Evolutionary conservation across 2,797 vertebrate genomes (phyloP).

Genomic region (Pseudomugil tenellus): DNA sequence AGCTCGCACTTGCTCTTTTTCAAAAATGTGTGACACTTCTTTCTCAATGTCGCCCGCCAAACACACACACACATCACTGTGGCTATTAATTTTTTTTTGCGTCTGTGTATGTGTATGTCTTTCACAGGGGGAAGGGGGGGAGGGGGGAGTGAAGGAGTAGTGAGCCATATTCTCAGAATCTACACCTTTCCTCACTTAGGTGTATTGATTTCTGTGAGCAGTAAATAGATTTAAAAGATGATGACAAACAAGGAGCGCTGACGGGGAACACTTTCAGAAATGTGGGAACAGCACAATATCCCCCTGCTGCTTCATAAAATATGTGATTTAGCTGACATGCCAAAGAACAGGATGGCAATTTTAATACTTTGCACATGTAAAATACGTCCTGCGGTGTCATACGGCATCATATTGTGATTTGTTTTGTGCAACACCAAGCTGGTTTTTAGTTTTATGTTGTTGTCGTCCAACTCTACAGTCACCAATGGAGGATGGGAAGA

Average conservation of each 20-base stretch:
- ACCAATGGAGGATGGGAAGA: slow-evolving; percentile 85
- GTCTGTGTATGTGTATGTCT: slow-evolving; percentile 13
- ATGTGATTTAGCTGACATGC: slow-evolving; percentile 72
- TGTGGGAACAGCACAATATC: slow-evolving; percentile 80
- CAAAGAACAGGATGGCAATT: slow-evolving; percentile 64
- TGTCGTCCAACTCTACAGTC: slow-evolving; percentile 67
- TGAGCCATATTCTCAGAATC: slow-evolving; percentile 72
- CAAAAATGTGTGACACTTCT: slow-evolving; percentile 65
- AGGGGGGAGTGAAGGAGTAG: slow-evolving; percentile 45
- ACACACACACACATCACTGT: slow-evolving; percentile 35
- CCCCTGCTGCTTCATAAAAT: slow-evolving; percentile 70
- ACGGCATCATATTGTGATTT: slow-evolving; percentile 24
- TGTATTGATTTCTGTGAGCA: slow-evolving; percentile 83
- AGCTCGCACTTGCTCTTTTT: slow-evolving; percentile 59
- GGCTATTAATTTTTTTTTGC: slow-evolving; percentile 32
- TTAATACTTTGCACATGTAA: slow-evolving; percentile 59
- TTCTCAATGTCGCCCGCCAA: slow-evolving; percentile 40
- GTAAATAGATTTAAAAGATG: slow-evolving; percentile 86
- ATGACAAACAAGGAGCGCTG: slow-evolving; percentile 82
- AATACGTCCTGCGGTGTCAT: slow-evolving; percentile 55
- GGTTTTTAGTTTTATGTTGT: slow-evolving; percentile 24
- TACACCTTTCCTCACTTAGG: slow-evolving; percentile 84
- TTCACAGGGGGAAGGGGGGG: slow-evolving; percentile 15
- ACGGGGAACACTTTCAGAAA: slow-evolving; percentile 78
- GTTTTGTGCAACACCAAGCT: slow-evolving; percentile 18